These are phyloP conservation scores for Drosophila lowei DNA, from an alignment of 1,140 invertebrate genomes.

Conservation along the genomic window DNA sequence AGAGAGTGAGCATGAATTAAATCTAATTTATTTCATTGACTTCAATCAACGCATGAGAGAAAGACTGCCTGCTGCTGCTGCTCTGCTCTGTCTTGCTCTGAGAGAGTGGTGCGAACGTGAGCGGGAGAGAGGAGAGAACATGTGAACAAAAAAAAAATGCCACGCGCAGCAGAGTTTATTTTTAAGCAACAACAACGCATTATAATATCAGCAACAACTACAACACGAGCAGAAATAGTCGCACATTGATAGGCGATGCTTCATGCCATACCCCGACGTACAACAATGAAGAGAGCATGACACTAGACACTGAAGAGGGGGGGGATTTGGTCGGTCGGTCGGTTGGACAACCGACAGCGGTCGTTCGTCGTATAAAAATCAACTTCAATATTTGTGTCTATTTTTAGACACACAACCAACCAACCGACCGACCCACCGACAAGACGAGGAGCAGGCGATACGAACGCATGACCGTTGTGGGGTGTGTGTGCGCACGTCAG, in stretches of 20 bases:
- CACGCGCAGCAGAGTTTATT: constrained; percentile 78
- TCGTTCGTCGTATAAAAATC: constrained; percentile 69
- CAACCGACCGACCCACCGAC: neutral
- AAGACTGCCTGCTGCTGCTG: constrained; percentile 8
- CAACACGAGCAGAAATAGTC: constrained; percentile 57
- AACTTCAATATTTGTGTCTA: constrained; percentile 82
- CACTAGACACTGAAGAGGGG: constrained; percentile 10
- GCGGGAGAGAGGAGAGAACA: constrained; percentile 22
- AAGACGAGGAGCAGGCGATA: constrained; percentile 50
- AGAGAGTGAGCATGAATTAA: constrained; percentile 65
- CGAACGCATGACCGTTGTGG: constrained; percentile 66
- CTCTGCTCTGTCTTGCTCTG: constrained; percentile 4
- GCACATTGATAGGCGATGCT: constrained; percentile 75
- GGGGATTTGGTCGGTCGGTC: neutral
- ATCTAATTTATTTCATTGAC: constrained; percentile 68
- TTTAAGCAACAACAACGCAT: constrained; percentile 80
- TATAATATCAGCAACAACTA: constrained; percentile 59
- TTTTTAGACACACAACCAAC: constrained; percentile 67
- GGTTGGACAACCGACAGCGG: constrained; percentile 7
- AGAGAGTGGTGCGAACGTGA: neutral
- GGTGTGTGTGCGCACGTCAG: constrained; percentile 17
- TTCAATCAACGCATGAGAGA: constrained; percentile 56
- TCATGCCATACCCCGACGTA: constrained; percentile 38
- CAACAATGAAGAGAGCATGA: constrained; percentile 38
- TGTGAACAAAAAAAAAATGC: constrained; percentile 57